Percentiles rank a stretch among this genome's conserved stretches.
Evolutionary conservation across 2,888 invertebrate genomes (phyloP).

Genomic region (Sinohyriopsis cumingii): DNA sequence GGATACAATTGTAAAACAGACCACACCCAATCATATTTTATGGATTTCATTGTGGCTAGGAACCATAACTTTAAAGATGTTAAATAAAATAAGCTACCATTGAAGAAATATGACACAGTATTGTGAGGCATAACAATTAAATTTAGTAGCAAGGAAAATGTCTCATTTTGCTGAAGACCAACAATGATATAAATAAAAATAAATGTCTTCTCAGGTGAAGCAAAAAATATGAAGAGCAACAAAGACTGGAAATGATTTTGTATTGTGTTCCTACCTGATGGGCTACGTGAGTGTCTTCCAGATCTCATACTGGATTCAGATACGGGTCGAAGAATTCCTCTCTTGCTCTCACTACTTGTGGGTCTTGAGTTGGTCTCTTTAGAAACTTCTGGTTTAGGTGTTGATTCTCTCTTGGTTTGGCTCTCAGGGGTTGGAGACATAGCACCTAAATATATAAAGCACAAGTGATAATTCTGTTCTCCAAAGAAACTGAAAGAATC

Average conservation of each 20-base stretch:
- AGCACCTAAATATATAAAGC: conserved; percentile 11
- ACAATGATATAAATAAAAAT: no score
- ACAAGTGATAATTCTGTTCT: background rate
- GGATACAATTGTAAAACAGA: no score
- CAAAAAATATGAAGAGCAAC: no score
- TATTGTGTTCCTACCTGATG: conserved; percentile 43
- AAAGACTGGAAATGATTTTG: no score
- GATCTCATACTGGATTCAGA: conserved; percentile 47
- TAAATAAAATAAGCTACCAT: background rate
- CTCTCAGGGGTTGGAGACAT: conserved; percentile 18
- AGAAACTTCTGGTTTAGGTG: conserved; percentile 9
- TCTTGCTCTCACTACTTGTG: conserved; percentile 49
- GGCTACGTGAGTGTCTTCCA: conserved; percentile 47
- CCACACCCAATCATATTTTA: no score
- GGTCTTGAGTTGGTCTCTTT: conserved; percentile 38
- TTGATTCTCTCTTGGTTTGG: conserved; percentile 3
- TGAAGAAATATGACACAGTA: background rate
- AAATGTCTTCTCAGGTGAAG: no score
- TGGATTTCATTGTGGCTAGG: no score
- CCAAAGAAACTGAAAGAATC: no score
- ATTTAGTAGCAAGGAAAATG: background rate
- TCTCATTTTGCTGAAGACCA: background rate
- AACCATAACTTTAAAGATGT: no score
- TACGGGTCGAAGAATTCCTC: conserved; percentile 52
- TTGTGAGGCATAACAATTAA: background rate